A percentile compares a stretch with the other conserved stretches of the same genome.
phyloP scores from a whole-genome alignment of 1,140 invertebrate species.

The Carposina sasakii region DNA sequence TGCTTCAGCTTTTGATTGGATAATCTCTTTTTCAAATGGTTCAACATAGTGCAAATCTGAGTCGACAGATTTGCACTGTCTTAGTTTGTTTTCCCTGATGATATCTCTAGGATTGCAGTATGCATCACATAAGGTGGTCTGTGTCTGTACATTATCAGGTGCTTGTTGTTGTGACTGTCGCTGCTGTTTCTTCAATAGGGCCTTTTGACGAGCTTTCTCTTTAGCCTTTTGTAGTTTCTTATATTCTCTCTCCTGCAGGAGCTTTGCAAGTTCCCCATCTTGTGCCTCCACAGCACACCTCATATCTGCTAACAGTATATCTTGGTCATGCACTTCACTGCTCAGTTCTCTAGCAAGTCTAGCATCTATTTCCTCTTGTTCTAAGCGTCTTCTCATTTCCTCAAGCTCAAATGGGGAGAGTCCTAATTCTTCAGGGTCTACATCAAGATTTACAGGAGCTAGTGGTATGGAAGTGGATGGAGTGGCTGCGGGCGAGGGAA shows the following conservation, averaged over 20 bases:
- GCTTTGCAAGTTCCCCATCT: constrained; percentile 90
- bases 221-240: constrained; percentile 63
- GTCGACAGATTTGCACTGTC: constrained; percentile 63
- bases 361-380: constrained; percentile 77
- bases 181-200: constrained; percentile 59
- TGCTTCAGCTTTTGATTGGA: constrained; percentile 63
- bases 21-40: constrained; percentile 63
- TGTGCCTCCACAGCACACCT: constrained; percentile 91
- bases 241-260: constrained; percentile 87
- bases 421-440: constrained; percentile 69
- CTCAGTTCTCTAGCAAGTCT: constrained; percentile 74
- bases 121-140: constrained; percentile 55
- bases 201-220: constrained; percentile 62
- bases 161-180: constrained; percentile 36
- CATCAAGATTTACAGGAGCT: constrained; percentile 17
- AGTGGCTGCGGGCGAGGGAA: constrained; percentile 17
- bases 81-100: constrained; percentile 46
- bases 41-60: constrained; percentile 67
- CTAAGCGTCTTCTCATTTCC: constrained; percentile 72
- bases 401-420: constrained; percentile 73
- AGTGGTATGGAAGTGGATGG: constrained; percentile 14
- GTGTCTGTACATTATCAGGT: constrained; percentile 20
- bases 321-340: constrained; percentile 74
- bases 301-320: constrained; percentile 79
- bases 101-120: constrained; percentile 63